These are phyloP conservation scores for Apis dorsata DNA, from an alignment of 1,140 invertebrate species.

Conservation along the genomic window DNA sequence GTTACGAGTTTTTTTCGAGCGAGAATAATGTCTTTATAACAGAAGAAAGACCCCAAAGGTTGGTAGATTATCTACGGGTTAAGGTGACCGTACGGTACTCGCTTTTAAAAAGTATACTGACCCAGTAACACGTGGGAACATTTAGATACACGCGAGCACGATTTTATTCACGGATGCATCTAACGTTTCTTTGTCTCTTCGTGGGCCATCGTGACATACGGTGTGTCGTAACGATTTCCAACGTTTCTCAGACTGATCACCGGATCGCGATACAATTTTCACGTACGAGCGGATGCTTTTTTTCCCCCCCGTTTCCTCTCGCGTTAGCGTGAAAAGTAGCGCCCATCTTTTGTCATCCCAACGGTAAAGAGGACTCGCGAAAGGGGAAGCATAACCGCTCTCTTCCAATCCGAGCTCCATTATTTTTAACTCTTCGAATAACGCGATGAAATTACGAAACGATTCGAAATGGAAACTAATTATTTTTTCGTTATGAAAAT, in stretches of 20 bases:
- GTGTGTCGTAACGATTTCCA: conserved; percentile 58
- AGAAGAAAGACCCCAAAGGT: conserved; percentile 33
- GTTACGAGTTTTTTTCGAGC: background rate
- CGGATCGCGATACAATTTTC: conserved; percentile 45
- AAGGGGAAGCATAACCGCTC: background rate
- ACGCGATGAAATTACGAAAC: no score
- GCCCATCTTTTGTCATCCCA: conserved; percentile 30
- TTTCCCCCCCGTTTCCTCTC: conserved; percentile 13
- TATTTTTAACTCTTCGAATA: background rate
- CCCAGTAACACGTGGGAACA: conserved; percentile 68
- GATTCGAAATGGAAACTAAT: no score
- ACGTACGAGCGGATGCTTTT: conserved; percentile 20
- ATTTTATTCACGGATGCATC: conserved; percentile 60
- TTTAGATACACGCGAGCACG: conserved; percentile 56
- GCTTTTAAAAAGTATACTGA: conserved; percentile 67
- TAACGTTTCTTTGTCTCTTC: conserved; percentile 56
- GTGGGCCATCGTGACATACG: conserved; percentile 41
- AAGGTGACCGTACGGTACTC: conserved; percentile 66
- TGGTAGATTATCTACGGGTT: conserved; percentile 53
- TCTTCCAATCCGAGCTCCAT: no score
- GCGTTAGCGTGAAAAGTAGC: conserved; percentile 23
- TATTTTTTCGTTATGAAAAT: no score
- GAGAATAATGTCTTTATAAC: conserved; percentile 14
- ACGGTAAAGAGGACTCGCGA: background rate
- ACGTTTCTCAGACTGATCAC: conserved; percentile 44